Evolutionary conservation across 2,888 invertebrate species (phyloP), one percentile per base, ranked within the genome.

Genomic region (Eubasilissa splendida): DNA sequence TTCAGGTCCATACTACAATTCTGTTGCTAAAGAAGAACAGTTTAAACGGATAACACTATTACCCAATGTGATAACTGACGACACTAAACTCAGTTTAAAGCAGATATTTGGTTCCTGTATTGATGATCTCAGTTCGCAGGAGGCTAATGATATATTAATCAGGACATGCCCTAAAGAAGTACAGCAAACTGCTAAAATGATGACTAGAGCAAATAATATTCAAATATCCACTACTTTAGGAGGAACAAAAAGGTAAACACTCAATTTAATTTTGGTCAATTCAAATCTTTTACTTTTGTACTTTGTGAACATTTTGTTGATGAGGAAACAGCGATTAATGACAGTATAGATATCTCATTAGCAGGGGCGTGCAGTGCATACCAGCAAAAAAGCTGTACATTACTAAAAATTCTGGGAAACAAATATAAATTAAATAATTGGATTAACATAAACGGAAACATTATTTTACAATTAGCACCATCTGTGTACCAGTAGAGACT

Each of bases 121-220:
- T 85, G 94, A 94, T 85, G 96, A 96, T 87, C 89, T 97, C 73
- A 93, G 90, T 82, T 88, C 92, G 52, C 92, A 92, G 84, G 95
- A 96, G 89, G 96, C 96, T 0, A 96, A 96, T 87, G 95, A 95
- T 84, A 94, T 97, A 84, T 89, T 97, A 83, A 92, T 96, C 4
- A 92, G 94, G 85, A 94, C 96, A 42, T 94, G 95, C 84, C 93
- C 94, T 10, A 92, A 91, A 87, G 92, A 93, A 85, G 87, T 85
- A 79, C 89, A 87, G 85, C 89, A 86, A 86, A 87, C 87, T 63
- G 84, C 88, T 70, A 90, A 88, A 86, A 88, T 90, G 86, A 86
- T 87, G 65, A 88, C 90, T 4, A 88, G 90, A 66, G 77, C 83
- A 8, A 80, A 76, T 50, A 80, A 66, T 54, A 63, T 77, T n/a